Evolutionary conservation across 2,888 invertebrate genomes (phyloP), one percentile per base, ranked within the genome.

Genomic region (Protonemura montana): DNA sequence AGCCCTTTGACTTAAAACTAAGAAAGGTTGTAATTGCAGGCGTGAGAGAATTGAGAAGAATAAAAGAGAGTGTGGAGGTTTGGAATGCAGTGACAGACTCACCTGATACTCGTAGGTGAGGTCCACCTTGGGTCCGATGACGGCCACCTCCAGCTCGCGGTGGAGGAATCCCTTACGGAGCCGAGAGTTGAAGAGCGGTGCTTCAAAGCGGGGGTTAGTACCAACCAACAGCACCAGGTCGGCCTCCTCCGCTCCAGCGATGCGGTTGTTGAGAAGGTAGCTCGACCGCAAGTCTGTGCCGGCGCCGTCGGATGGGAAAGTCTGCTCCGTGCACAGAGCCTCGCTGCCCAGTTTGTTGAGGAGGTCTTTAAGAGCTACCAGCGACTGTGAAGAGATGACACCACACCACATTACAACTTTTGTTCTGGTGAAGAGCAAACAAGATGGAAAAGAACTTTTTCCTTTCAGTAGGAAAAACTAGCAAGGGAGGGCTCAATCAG

Each of bases 151-250:
- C 26, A 97, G 93, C 91, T 99, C 98, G 91, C 97, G 97, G 91
- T 99, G 98, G n/a, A 99, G 93, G 92, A 96, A 99, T 87, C 96
- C 95, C 92, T 99, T 99, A 87, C 99, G 95, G 88, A 99, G 95
- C 89, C 99, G 95, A 0, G 99, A 96, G 92, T 99, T 99, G 87
- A 99, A 93, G 41, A 99, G 92, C 0, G 99, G 99, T 77, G 99
- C 99, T 92, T 99, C 99, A 91, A 97, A 98, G 85, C 99, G 94
- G 0, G 98, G 97, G 93, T 99, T 99, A 0, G 98, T 98, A 86
- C 99, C 99, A 89, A 99, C 95, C 85, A 99, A 92, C 0, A 99
- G 92, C 27, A 99, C 94, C 86, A 97, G 94, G 92, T 99, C 99
- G 0, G 99, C 96, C 87, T 98, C 96, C 92, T 99, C 99, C 35